A percentile compares a stretch with the other conserved stretches of the same genome.
These are phyloP conservation scores for Rhopalosiphum maidis DNA, from an alignment of 1,140 invertebrate genomes.

Conservation along the genomic window DNA sequence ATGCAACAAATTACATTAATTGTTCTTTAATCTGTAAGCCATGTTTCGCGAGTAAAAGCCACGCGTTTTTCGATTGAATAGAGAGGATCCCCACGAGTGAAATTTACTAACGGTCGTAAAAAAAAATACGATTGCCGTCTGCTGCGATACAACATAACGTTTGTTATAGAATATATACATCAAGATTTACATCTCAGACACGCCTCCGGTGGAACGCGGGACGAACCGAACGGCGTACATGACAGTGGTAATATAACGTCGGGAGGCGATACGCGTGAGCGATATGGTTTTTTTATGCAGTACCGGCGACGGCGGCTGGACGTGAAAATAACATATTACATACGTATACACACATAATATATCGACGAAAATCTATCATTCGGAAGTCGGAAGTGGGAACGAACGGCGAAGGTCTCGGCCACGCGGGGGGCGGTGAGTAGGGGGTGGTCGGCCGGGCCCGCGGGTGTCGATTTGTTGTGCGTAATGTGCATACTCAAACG, in stretches of 20 bases:
- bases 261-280: background rate
- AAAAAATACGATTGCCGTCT: too few species aligned
- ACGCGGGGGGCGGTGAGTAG: background rate
- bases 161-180: too few species aligned
- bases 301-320: background rate
- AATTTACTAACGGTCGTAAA: too few species aligned
- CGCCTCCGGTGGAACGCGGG: background rate
- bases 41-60: too few species aligned
- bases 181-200: background rate
- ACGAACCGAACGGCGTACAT: background rate
- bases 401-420: background rate
- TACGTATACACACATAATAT: background rate
- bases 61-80: too few species aligned
- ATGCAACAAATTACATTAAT: too few species aligned
- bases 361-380: background rate
- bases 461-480: background rate
- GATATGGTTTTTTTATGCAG: slow-evolving; percentile 2
- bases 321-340: background rate
- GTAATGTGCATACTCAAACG: background rate
- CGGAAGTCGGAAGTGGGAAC: background rate
- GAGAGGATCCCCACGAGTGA: too few species aligned
- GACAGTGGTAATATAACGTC: background rate
- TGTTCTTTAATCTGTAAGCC: too few species aligned
- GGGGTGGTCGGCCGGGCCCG: too few species aligned
- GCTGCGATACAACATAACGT: too few species aligned